Evolutionary conservation across 2,113 vertebrate genomes (phyloP).

Genomic region (Nettapus auritus): DNA sequence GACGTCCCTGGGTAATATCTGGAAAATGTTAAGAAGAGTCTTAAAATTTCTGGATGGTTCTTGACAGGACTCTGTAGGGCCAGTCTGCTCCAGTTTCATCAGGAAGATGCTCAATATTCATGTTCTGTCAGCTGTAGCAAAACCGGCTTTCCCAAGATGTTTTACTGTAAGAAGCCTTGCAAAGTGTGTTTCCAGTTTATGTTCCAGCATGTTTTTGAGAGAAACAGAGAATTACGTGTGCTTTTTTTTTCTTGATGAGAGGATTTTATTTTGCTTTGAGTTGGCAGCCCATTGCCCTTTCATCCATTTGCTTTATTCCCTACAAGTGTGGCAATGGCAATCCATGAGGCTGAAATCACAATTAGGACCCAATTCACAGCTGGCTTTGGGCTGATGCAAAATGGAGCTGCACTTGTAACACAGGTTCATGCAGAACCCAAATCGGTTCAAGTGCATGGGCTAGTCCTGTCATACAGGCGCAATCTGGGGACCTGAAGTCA

Average conservation of each 20-base stretch:
- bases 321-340: neutral
- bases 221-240: neutral
- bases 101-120: neutral
- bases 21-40: neutral
- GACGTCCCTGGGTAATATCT: neutral
- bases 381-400: neutral
- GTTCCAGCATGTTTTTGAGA: neutral
- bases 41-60: neutral
- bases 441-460: neutral
- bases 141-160: neutral
- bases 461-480: neutral
- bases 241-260: neutral
- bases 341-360: neutral
- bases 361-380: rapidly evolving
- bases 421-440: neutral
- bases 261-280: neutral
- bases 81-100: neutral
- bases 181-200: neutral
- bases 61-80: neutral
- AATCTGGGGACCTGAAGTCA: neutral
- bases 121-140: neutral
- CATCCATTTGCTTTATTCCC: neutral
- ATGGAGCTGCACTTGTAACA: neutral
- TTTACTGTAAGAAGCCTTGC: neutral
- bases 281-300: rapidly evolving